These are phyloP conservation scores for Drosophila paranaensis DNA, from an alignment of 2,888 invertebrate species.

Conservation along the genomic window DNA sequence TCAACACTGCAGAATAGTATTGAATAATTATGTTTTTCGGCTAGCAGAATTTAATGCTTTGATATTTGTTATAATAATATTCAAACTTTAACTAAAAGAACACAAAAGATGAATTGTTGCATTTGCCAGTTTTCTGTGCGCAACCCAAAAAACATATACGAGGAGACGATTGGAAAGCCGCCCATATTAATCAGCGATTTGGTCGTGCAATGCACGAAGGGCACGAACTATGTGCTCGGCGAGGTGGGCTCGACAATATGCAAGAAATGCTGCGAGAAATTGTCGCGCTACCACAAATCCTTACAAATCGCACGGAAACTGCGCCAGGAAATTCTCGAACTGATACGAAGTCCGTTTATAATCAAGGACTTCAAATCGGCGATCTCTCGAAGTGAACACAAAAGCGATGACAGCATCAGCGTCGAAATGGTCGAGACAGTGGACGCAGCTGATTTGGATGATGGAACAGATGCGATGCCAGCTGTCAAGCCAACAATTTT, in stretches of 20 bases:
- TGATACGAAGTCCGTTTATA: slow-evolving; percentile 63
- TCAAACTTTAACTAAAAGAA: slow-evolving; percentile 7
- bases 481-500: slow-evolving; percentile 12
- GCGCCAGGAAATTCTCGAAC: slow-evolving; percentile 61
- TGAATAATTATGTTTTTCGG: slow-evolving; percentile 32
- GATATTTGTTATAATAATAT: slow-evolving; percentile 22
- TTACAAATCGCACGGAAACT: slow-evolving; percentile 66
- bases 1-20: slow-evolving; percentile 32
- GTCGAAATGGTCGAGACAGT: slow-evolving; percentile 39
- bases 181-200: slow-evolving; percentile 67
- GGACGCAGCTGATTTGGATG: slow-evolving; percentile 28
- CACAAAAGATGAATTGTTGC: slow-evolving; percentile 69
- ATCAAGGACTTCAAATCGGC: slow-evolving; percentile 55
- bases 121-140: slow-evolving; percentile 72
- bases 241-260: slow-evolving; percentile 62
- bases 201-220: slow-evolving; percentile 66
- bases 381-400: slow-evolving; percentile 38
- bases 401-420: slow-evolving; percentile 25
- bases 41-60: slow-evolving; percentile 30
- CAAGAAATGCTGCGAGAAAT: slow-evolving; percentile 69
- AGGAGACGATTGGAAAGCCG: slow-evolving; percentile 65
- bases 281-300: slow-evolving; percentile 69
- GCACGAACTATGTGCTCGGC: slow-evolving; percentile 51
- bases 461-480: slow-evolving; percentile 14
- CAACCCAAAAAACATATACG: slow-evolving; percentile 61